phyloP scores from a whole-genome alignment of 2,888 invertebrate genomes.

The Liodrosophila aerea region DNA sequence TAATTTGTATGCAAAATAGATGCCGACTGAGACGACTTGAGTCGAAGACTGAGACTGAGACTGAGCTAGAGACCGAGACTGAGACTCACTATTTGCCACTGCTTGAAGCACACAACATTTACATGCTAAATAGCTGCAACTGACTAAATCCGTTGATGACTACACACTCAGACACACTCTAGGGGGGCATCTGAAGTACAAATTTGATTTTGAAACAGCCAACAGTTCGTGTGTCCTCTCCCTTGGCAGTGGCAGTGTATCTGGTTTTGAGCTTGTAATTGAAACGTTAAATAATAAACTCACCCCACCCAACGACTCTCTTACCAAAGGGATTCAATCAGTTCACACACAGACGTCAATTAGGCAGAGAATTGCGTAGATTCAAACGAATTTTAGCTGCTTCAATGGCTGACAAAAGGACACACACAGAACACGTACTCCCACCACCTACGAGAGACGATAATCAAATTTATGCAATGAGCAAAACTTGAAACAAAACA shows the following conservation, averaged over 20 bases:
- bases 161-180: slow-evolving; percentile 23
- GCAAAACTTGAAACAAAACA: slow-evolving; percentile 61
- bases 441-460: slow-evolving; percentile 32
- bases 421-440: slow-evolving; percentile 9
- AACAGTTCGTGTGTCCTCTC: slow-evolving; percentile 15
- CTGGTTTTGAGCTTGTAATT: slow-evolving; percentile 53
- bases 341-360: slow-evolving; percentile 50
- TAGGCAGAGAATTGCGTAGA: slow-evolving; percentile 48
- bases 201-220: slow-evolving; percentile 58
- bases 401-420: slow-evolving; percentile 36
- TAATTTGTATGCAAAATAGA: slow-evolving; percentile 77
- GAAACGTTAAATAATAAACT: slow-evolving; percentile 76
- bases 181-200: slow-evolving; percentile 19
- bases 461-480: slow-evolving; percentile 68
- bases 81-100: slow-evolving; percentile 56
- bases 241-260: slow-evolving; percentile 1
- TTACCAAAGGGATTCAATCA: no score
- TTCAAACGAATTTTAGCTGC: slow-evolving; percentile 46
- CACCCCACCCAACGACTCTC: slow-evolving; percentile 61
- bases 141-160: slow-evolving; percentile 64
- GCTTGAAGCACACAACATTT: no score
- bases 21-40: slow-evolving; percentile 24
- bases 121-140: slow-evolving; percentile 72
- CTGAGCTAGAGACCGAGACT: background rate
- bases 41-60: no score